Evolutionary conservation across 2,888 invertebrate genomes (phyloP), one percentile per base, ranked within the genome.

Genomic region (Mactromeris polynyma): DNA sequence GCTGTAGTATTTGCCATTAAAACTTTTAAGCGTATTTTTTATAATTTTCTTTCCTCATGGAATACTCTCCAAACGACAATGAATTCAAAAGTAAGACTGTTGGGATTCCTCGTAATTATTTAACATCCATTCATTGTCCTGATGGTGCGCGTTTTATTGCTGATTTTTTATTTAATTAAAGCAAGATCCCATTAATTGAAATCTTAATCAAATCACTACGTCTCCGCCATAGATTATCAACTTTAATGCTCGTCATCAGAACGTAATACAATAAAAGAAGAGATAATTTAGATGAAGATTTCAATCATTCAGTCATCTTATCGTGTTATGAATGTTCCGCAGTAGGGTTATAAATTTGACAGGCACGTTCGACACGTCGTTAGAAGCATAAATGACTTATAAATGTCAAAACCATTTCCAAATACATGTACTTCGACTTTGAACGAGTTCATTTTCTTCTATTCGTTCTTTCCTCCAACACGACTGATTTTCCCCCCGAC

Each of bases 201-300:
- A 83, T 69, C 69, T 69, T 83, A 83, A 83, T 83, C 83, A 69
- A 83, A 83, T 83, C 69, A 40, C 69, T 21, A 33, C 69, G 38
- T 64, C 31, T 36, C 73, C 31, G 73, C 14, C 17, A 33, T 73
- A 73, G 73, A 73, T 73, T 33, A 73, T 73, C 73, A 73, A 14
- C 73, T 36, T 36, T 19, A 73, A 73, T 73, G 19, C 36, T 73
- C 73, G 31, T 73, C 69, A 14, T 69, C 73, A 17, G 36, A 73
- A 31, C 26, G 73, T 73, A 73, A 73, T 73, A 36, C 26, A 33
- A 73, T 73, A 73, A 73, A 73, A 73, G 36, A 7, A 33, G 73
- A 73, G 19, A 73, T 19, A 73, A 9, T 73, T 36, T 73, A 73
- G 36, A 19, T 14, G 33, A 33, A 1, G 17, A 73, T 14, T 73